Base-by-base conservation (phyloP, 2,888 invertebrate species). In the Lathronympha strigana region DNA sequence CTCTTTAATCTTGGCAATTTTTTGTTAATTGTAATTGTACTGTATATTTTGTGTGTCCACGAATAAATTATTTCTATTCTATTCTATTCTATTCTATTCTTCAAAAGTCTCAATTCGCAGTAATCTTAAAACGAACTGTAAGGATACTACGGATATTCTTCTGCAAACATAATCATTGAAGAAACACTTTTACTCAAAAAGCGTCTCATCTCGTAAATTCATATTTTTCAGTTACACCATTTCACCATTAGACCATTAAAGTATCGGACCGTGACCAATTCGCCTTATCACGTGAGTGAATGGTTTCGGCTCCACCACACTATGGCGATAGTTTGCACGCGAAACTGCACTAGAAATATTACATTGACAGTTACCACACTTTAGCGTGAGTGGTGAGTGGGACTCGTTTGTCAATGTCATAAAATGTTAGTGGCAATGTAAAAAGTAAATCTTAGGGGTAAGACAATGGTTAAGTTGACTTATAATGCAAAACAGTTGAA, bases 231-330 rank as follows among this genome's bases (percentile, higher is more conserved):
- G 25, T 40, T 40, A 17, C 25, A 13, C 2, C n/a, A 11, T 40
- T 55, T 33, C 13, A 17, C 40, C 15, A 28, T 13, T 8, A 15
- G 17, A 19, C 17, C 6, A 11, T 25, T 25, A 25, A 13, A 43
- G 17, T 28, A 55, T 38, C 33, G 40, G 21, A 50, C 38, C 63
- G 49, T 31, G 57, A 55, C 40, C 25, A 40, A 49, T 21, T 25
- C 47, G 21, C 36, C 50, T 63, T 58, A 63, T 63, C 58, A 33
- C 58, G 63, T 25, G 33, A 49, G 40, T 31, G 55, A 58, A 55
- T 63, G 38, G 28, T 47, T 49, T 63, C 36, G 62, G 23, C 57
- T 43, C 33, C 57, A 25, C 54, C 50, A 43, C 25, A 43, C 47
- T 28, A 28, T 19, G 28, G n/a, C 8, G 15, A n/a, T 40, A 50